Base-by-base conservation (phyloP, 2,888 invertebrate genomes). In the Mesochorus sp. region DNA sequence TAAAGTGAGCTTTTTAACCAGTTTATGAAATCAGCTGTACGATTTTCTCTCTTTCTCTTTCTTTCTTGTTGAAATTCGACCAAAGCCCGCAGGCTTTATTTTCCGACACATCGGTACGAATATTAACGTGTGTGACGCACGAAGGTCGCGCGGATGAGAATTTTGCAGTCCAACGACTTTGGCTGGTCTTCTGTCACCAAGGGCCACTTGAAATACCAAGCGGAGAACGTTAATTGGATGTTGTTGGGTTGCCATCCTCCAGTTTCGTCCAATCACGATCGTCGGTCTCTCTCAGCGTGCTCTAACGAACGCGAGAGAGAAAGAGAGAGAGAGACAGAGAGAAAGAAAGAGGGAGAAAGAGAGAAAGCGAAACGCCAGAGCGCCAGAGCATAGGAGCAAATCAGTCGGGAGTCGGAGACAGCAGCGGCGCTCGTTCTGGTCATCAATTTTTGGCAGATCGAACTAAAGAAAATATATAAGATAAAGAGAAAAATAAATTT, bases 171-270 rank as follows among this genome's bases (percentile, higher is more conserved):
- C 53, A 44, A 57, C 68, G 28, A 68, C 53, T 71, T n/a, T n/a
- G n/a, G n/a, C n/a, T n/a, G n/a, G n/a, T n/a, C 53, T 53, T 55
- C 67, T 59, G 74, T 70, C 59, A 64, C 68, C 51, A 74, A 70
- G 78, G 73, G 68, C 74, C 78, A 51, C 74, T 74, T 59, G 73
- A 78, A 70, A 72, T 68, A 74, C 49, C 64, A 42, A 3, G 64
- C 17, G 49, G 28, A 59, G 49, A 24, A 44, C 17, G 51, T 24
- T 66, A 61, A 78, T 78, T 78, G 74, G 74, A 26, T 51, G 57
- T 49, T 49, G 51, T 28, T 37, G 44, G 44, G 74, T 66, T 61
- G 70, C 66, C 74, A 59, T 74, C 59, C 53, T 71, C 51, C 24
- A 28, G 26, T 28, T 8, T 42, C 49, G 51, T 42, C 78, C 74